Percentiles rank a stretch among this genome's conserved stretches.
Conservation (phyloP, 2,797 vertebrate genomes). For the Galaxias olidus region DNA sequence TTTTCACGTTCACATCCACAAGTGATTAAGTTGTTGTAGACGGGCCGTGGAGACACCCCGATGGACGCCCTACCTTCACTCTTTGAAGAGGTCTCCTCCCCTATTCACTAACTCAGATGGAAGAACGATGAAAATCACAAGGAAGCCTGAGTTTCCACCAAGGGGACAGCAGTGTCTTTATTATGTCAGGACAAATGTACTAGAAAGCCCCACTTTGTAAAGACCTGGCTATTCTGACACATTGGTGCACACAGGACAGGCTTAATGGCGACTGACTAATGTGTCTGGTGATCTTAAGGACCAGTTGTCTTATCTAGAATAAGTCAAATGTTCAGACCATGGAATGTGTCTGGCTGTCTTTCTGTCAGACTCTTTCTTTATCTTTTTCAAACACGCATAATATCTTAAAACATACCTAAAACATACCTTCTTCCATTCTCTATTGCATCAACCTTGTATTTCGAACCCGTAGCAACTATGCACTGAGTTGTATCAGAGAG, state of each 20-base stretch:
- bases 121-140: not conserved
- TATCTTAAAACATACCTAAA: too few species aligned
- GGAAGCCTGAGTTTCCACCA: constrained; percentile 8
- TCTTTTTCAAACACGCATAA: too few species aligned
- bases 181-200: not conserved
- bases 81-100: too few species aligned
- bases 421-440: too few species aligned
- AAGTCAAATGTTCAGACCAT: not conserved
- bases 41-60: too few species aligned
- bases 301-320: not conserved
- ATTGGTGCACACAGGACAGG: not conserved
- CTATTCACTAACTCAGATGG: not conserved
- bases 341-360: too few species aligned
- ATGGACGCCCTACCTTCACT: too few species aligned
- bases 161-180: too few species aligned
- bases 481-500: not conserved
- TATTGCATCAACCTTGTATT: too few species aligned
- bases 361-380: too few species aligned
- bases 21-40: too few species aligned
- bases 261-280: not conserved
- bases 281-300: not conserved
- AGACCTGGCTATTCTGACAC: not conserved
- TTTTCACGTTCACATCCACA: too few species aligned
- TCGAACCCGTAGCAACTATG: not conserved
- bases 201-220: not conserved